A percentile compares a stretch with the other conserved stretches of the same genome.
These are phyloP conservation scores for Hylyphantes graminicola DNA, from an alignment of 1,140 invertebrate genomes.

Conservation along the genomic window DNA sequence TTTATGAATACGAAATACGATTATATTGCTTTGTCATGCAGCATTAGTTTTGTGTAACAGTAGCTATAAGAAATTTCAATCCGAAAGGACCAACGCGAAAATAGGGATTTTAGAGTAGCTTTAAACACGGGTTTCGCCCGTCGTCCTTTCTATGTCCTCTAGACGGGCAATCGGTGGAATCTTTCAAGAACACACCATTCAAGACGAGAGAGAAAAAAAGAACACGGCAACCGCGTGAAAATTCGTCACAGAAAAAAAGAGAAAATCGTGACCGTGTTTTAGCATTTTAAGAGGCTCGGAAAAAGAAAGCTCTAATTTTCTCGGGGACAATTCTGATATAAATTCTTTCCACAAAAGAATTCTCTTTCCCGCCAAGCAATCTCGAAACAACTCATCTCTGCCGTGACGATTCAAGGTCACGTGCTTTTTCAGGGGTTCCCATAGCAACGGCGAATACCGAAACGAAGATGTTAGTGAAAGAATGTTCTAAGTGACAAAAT, in stretches of 20 bases:
- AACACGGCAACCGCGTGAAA: no score
- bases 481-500: no score
- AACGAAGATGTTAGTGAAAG: no score
- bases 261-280: slow-evolving; percentile 13
- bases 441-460: neutral
- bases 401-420: slow-evolving; percentile 10
- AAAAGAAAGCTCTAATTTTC: neutral
- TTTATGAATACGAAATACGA: no score
- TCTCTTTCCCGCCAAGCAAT: no score
- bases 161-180: slow-evolving; percentile 18
- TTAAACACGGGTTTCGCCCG: neutral
- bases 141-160: slow-evolving; percentile 27
- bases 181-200: slow-evolving; percentile 3
- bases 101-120: no score
- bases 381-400: neutral
- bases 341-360: neutral
- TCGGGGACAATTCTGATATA: neutral
- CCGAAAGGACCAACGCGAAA: no score
- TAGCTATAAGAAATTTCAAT: no score
- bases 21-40: no score
- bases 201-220: neutral
- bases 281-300: neutral
- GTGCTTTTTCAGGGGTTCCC: neutral
- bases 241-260: no score
- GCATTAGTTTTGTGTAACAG: no score